Evolutionary conservation across 2,797 vertebrate genomes (phyloP).

Genomic region (Tolypeutes matacus): DNA sequence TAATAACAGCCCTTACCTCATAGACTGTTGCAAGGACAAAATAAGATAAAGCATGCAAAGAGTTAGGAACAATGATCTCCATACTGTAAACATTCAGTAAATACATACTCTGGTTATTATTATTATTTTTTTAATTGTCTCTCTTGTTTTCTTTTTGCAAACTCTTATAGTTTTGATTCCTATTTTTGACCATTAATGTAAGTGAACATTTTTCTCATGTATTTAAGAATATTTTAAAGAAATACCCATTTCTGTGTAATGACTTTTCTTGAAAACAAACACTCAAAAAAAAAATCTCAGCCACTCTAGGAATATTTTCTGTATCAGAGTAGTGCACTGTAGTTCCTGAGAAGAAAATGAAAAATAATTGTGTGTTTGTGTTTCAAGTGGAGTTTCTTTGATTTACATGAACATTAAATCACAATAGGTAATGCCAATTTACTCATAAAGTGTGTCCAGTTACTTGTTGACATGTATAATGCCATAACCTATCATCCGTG

Average conservation of each 20-base stretch:
- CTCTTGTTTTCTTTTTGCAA: constrained; percentile 34
- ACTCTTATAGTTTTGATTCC: constrained; percentile 15
- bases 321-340: not conserved
- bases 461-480: not conserved
- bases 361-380: constrained; percentile 16
- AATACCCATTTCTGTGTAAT: constrained; percentile 35
- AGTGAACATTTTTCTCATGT: constrained; percentile 44
- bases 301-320: constrained; percentile 1
- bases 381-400: constrained; percentile 38
- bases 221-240: constrained; percentile 62
- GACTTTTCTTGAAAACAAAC: not conserved
- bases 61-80: too few species aligned
- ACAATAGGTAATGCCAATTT: constrained; percentile 44
- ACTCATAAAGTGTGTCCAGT: constrained; percentile 49
- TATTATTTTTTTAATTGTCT: too few species aligned
- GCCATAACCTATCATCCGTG: constrained; percentile 44
- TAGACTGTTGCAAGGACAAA: too few species aligned
- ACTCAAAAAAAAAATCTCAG: not conserved
- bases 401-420: constrained; percentile 10
- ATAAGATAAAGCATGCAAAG: too few species aligned
- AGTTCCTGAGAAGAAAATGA: constrained; percentile 36
- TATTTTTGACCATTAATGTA: constrained; percentile 27
- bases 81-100: too few species aligned
- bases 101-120: too few species aligned
- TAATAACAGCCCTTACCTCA: too few species aligned